Percentiles rank a stretch among this genome's conserved stretches.
Evolutionary conservation across 2,113 vertebrate species (phyloP).

Genomic region (Ceuthmochares aereus): DNA sequence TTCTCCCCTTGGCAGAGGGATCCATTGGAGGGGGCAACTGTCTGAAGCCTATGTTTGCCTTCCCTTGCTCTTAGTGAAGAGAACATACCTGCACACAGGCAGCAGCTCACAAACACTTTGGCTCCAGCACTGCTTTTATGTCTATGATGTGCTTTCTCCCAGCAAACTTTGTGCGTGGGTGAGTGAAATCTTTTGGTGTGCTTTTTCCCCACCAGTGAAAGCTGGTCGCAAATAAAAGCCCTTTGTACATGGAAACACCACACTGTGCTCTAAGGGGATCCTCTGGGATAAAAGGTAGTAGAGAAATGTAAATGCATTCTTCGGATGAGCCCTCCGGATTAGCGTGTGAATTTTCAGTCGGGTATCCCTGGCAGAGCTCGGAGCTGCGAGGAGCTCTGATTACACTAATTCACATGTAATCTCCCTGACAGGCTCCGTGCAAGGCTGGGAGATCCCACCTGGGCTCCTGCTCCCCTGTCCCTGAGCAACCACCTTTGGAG

Average conservation of each 20-base stretch:
- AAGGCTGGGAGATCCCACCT: background rate
- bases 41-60: background rate
- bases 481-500: background rate
- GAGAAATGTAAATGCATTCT: constrained; percentile 19
- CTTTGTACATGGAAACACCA: background rate
- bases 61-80: background rate
- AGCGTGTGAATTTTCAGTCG: background rate
- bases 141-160: background rate
- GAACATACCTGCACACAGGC: no score
- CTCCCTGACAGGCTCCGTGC: background rate
- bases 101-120: background rate
- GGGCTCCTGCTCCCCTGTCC: background rate
- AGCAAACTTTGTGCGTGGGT: background rate
- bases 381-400: background rate
- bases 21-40: background rate
- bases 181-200: background rate
- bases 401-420: background rate
- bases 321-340: constrained; percentile 21
- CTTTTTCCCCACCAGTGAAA: fast-evolving
- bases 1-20: background rate
- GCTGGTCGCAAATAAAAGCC: background rate
- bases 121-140: background rate
- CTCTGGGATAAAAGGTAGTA: background rate
- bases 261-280: background rate
- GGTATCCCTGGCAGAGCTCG: background rate